Evolutionary conservation across 2,888 invertebrate species (phyloP), one percentile per base, ranked within the genome.

Genomic region (Dolichomitus sp.): DNA sequence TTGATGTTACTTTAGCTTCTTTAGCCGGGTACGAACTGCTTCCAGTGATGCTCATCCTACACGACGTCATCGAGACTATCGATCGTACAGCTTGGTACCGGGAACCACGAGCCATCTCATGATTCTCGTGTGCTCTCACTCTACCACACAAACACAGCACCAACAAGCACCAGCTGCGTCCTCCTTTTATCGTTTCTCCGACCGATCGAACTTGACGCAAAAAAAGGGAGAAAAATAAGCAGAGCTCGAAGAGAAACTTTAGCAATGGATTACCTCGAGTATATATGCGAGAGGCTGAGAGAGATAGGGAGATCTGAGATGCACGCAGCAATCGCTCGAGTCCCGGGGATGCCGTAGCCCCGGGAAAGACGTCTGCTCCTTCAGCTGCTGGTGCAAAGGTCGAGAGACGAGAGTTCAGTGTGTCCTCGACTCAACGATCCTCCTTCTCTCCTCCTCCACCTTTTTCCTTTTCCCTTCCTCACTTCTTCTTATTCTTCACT

Each of bases 391-490:
- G 81, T 81, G 76, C 83, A 83, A 83, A 83, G 83, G 83, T 83
- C 76, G 76, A 57, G 68, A 76, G 59, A 77, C 79, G 75, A 79
- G 79, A 83, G 82, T 83, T 79, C 82, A 79, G 66, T 80, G 80
- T 83, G 84, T 84, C 84, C 81, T 84, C 84, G 78, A 74, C 78
- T 80, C 77, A 77, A 70, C 77, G 77, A 83, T 78, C 72, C 83
- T 75, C 63, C 77, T 78, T 54, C 61, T 68, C 37, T 70, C 45
- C 69, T 61, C 66, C 68, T 70, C 30, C 50, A 7, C 19, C n/a
- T 54, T 37, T 33, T 30, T 23, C 52, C 40, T 75, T 23, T 42
- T 14, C 50, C 17, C 27, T 63, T 50, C n/a, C 68, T 48, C 48
- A 23, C 50, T 33, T 45, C 52, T 37, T 63, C 52, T 52, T 79